Conservation (phyloP, 2,888 invertebrate genomes). For the Drosophila cognata region DNA sequence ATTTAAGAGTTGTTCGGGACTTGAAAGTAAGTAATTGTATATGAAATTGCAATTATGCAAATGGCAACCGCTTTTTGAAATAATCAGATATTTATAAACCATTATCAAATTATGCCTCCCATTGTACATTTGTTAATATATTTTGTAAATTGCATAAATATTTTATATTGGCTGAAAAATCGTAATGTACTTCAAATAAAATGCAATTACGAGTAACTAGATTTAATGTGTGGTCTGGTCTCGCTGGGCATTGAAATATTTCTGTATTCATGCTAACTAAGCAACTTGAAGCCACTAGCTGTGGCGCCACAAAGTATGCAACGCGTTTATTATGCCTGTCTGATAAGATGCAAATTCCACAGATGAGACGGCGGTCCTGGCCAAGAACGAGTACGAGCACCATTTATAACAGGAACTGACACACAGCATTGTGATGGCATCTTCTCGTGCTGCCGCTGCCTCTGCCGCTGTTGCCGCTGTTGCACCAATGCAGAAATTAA, state of each 20-base stretch:
- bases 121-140: background rate
- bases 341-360: slow-evolving; percentile 63
- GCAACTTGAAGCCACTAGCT: slow-evolving; percentile 12
- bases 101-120: background rate
- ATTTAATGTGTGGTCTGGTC: background rate
- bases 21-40: background rate
- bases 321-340: slow-evolving; percentile 48
- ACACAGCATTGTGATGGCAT: slow-evolving; percentile 51
- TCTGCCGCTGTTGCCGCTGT: slow-evolving; percentile 7
- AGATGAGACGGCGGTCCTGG: slow-evolving; percentile 45
- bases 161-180: background rate
- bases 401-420: slow-evolving; percentile 72
- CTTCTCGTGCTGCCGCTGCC: slow-evolving; percentile 31
- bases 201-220: background rate
- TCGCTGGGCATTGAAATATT: background rate
- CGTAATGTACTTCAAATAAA: background rate
- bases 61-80: background rate
- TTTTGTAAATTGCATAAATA: background rate
- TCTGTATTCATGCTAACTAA: background rate
- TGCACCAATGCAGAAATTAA: slow-evolving; percentile 69
- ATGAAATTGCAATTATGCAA: background rate
- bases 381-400: slow-evolving; percentile 38
- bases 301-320: slow-evolving; percentile 50
- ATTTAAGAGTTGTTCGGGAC: background rate
- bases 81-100: background rate